Conservation (phyloP, 2,113 vertebrate genomes). For the Epinephelus lanceolatus region DNA sequence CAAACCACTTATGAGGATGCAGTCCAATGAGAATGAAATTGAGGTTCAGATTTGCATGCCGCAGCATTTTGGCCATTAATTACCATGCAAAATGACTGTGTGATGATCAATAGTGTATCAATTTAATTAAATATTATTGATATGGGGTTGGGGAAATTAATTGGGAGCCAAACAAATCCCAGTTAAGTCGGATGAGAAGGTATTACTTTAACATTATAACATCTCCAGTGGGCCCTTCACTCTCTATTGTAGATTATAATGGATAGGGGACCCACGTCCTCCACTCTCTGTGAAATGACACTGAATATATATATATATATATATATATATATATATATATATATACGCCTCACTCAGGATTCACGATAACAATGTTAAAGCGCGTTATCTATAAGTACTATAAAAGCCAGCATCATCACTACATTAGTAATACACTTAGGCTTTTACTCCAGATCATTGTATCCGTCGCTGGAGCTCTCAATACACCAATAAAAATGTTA, state of each 20-base stretch:
- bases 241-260: slow-evolving; percentile 34
- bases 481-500: slow-evolving; percentile 39
- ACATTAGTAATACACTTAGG: slow-evolving; percentile 16
- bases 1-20: slow-evolving; percentile 80
- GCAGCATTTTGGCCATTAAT: slow-evolving; percentile 75
- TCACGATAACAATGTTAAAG: slow-evolving; percentile 24
- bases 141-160: slow-evolving; percentile 70
- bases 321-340: not conserved
- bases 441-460: slow-evolving; percentile 24
- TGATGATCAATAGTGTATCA: slow-evolving; percentile 78
- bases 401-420: slow-evolving; percentile 35
- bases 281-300: slow-evolving; percentile 4
- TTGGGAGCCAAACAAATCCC: slow-evolving; percentile 50
- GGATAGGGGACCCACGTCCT: slow-evolving; percentile 33
- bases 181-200: slow-evolving; percentile 20
- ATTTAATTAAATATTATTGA: slow-evolving; percentile 81
- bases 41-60: slow-evolving; percentile 76
- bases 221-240: slow-evolving; percentile 29
- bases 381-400: slow-evolving; percentile 14
- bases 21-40: slow-evolving; percentile 72
- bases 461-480: slow-evolving; percentile 17
- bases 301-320: not conserved
- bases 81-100: slow-evolving; percentile 62
- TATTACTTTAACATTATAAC: slow-evolving; percentile 42
- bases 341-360: not conserved